Percentiles rank a stretch among this genome's conserved stretches.
These are phyloP conservation scores for Recurvirostra avosetta DNA, from an alignment of 2,113 vertebrate species.

Conservation along the genomic window DNA sequence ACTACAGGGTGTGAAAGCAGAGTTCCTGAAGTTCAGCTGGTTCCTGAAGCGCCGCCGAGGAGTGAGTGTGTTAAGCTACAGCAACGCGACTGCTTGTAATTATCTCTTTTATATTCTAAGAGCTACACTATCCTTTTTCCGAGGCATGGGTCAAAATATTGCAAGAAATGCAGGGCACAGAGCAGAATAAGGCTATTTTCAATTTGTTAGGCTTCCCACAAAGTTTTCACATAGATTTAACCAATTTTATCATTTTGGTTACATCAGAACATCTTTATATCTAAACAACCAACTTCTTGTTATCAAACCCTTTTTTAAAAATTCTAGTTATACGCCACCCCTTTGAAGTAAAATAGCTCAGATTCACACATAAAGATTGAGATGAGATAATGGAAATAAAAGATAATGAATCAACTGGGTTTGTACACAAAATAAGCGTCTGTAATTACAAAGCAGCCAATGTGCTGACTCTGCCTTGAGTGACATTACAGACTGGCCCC, in stretches of 20 bases:
- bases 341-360: neutral
- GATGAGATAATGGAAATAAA: constrained; percentile 29
- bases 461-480: neutral
- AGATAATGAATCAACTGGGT: neutral
- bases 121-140: neutral
- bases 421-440: constrained; percentile 2
- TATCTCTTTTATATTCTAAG: neutral
- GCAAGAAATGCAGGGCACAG: neutral
- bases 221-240: neutral
- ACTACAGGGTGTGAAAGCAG: neutral
- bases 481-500: neutral
- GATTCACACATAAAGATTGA: neutral
- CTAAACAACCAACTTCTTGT: neutral
- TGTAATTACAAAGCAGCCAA: neutral
- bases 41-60: neutral
- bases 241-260: neutral
- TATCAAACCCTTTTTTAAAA: neutral
- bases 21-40: neutral
- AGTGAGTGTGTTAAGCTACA: neutral
- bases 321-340: neutral
- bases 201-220: neutral
- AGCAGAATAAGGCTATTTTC: neutral
- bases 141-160: neutral
- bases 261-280: neutral
- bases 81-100: neutral